phyloP scores from a whole-genome alignment of 1,140 invertebrate genomes.

The Branchinecta lindahli region DNA sequence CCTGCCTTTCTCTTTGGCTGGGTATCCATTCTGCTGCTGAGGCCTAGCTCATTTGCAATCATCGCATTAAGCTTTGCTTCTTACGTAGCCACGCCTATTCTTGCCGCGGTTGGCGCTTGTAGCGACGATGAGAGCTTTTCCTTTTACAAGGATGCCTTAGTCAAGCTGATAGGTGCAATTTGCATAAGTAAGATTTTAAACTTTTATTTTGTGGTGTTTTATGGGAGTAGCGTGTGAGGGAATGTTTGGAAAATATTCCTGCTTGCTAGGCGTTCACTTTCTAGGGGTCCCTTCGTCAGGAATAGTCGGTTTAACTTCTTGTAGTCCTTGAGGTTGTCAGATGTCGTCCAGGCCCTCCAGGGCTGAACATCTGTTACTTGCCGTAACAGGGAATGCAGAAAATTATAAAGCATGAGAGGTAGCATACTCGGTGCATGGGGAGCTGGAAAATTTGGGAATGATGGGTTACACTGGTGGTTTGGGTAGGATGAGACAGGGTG shows the following conservation, averaged over 20 bases:
- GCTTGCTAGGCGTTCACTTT: neutral
- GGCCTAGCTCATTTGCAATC: conserved; percentile 27
- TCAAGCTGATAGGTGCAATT: neutral
- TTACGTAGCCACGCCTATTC: conserved; percentile 23
- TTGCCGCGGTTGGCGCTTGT: neutral
- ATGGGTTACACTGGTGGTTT: too few relatives aligned
- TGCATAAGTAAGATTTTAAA: neutral
- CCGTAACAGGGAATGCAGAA: too few relatives aligned
- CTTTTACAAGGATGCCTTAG: neutral
- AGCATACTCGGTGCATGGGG: too few relatives aligned
- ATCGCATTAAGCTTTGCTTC: conserved; percentile 33
- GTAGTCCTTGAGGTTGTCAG: neutral
- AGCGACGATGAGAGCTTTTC: neutral
- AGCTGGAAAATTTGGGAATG: too few relatives aligned
- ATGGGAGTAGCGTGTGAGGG: neutral
- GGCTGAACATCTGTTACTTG: neutral
- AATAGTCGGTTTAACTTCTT: neutral
- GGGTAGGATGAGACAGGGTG: too few relatives aligned
- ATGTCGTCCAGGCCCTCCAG: neutral
- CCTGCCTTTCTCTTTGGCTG: conserved; percentile 29
- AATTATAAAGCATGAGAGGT: too few relatives aligned
- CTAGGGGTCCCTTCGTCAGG: neutral
- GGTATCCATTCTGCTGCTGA: conserved; percentile 30
- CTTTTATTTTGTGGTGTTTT: neutral
- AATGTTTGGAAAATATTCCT: neutral